Conservation (phyloP, 1,140 invertebrate genomes). For the Caenorhabditis latens region DNA sequence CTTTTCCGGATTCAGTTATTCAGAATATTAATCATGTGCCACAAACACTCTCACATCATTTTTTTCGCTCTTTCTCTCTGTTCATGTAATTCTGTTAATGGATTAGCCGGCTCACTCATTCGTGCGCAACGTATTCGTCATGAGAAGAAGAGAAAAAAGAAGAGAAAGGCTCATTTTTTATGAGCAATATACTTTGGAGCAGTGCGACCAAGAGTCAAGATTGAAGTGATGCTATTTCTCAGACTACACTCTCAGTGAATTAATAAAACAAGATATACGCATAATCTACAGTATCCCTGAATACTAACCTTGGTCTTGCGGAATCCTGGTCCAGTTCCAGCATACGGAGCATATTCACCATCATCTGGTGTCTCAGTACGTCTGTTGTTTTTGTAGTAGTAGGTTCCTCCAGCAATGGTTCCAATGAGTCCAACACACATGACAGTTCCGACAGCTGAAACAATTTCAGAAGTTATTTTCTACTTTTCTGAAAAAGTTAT, state of each 20-base stretch:
- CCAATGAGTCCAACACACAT: slow-evolving; percentile 70
- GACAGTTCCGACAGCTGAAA: slow-evolving; percentile 73
- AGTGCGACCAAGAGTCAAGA: background rate
- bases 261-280: background rate
- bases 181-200: background rate
- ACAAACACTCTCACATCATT: background rate
- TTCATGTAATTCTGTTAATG: slow-evolving; percentile 40
- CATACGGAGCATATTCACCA: slow-evolving; percentile 63
- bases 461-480: background rate
- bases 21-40: slow-evolving; percentile 46
- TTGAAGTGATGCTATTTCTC: too few relatives aligned
- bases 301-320: slow-evolving; percentile 52
- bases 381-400: slow-evolving; percentile 28
- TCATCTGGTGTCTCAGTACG: slow-evolving; percentile 62
- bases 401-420: slow-evolving; percentile 69
- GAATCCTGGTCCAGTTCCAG: slow-evolving; percentile 64
- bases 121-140: slow-evolving; percentile 12
- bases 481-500: background rate
- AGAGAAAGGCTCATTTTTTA: slow-evolving; percentile 9
- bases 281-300: too few relatives aligned
- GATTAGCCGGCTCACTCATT: background rate
- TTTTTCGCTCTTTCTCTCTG: background rate
- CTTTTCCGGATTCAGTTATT: slow-evolving; percentile 55
- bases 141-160: background rate
- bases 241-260: background rate